Base-by-base conservation (phyloP, 2,797 vertebrate species). In the Propithecus deckenii region DNA sequence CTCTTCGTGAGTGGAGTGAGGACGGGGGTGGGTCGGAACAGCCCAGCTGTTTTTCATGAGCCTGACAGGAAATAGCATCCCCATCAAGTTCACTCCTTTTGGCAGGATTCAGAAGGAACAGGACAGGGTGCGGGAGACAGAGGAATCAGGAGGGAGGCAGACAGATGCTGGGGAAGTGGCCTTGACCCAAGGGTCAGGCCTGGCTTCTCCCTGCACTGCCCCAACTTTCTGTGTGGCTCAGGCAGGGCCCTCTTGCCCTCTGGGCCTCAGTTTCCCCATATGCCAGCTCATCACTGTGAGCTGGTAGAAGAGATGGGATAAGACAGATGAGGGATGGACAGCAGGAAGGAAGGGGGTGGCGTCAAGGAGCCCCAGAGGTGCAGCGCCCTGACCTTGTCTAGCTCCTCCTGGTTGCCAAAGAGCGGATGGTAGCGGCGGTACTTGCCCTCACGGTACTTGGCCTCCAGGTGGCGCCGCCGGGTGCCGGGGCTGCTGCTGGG, bases 401-500 rank as follows among this genome's bases (percentile, higher is more conserved):
- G 99, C 92, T 99, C 99, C 43, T 86, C 98, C 98, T 99, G 99
- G 98, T 99, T 99, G 46, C 99, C 99, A 0, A 99, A 99, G 55
- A 99, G 99, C 0, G 98, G 99, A 98, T 99, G 99, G 98, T 99
- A 99, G 59, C 98, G 98, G 30, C 99, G 99, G 98, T 99, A 99
- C 97, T 99, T 99, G 86, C 99, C 99, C 96, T 99, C 99, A 1
- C 99, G 98, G 98, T 99, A 99, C 76, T 99, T 99, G 98, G 99
- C 99, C 1, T 92, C 89, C 92, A 99, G 99, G 98, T 99, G 99
- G 52, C 94, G 97, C 1, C 99, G 98, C 48, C 99, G 98, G 2
- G 99, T 99, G 20, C 98, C 97, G 4, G 98, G 99, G 98, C 98
- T 89, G 93, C 99, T 99, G 20, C 71, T 85, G 7, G 99, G 97